Evolutionary conservation across 2,888 invertebrate species (phyloP).

Genomic region (Apantesis nais): DNA sequence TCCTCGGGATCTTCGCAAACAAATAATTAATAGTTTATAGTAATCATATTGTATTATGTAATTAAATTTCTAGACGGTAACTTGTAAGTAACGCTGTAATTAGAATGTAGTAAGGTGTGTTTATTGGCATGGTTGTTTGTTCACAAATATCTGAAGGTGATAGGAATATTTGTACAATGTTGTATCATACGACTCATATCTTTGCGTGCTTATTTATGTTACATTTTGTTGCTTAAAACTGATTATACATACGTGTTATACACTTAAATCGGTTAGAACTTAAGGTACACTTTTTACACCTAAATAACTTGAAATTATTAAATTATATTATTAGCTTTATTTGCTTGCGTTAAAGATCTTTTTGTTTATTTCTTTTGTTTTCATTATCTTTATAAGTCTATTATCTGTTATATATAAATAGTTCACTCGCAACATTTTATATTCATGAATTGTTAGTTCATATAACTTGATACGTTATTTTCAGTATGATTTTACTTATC

Average conservation of each 20-base stretch:
- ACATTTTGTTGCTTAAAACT: neutral
- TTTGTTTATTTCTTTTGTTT: neutral
- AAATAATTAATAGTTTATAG: neutral
- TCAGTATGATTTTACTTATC: too few relatives aligned
- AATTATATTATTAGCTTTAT: neutral
- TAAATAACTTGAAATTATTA: neutral
- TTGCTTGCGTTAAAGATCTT: too few relatives aligned
- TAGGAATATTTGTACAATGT: neutral
- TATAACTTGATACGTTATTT: too few relatives aligned
- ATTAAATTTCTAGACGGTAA: neutral
- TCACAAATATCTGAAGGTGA: neutral
- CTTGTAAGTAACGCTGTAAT: neutral
- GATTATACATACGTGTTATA: too few relatives aligned
- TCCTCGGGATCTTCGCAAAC: neutral
- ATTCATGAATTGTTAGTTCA: too few relatives aligned
- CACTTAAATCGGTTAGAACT: too few relatives aligned
- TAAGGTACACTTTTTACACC: neutral
- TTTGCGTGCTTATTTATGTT: neutral
- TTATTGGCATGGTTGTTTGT: neutral
- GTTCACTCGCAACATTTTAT: too few relatives aligned
- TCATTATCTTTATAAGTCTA: too few relatives aligned
- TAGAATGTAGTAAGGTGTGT: neutral
- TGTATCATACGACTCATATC: neutral
- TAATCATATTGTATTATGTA: neutral
- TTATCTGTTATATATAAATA: too few relatives aligned